These are phyloP conservation scores for Chelonus insularis DNA, from an alignment of 1,140 invertebrate genomes.

Conservation along the genomic window DNA sequence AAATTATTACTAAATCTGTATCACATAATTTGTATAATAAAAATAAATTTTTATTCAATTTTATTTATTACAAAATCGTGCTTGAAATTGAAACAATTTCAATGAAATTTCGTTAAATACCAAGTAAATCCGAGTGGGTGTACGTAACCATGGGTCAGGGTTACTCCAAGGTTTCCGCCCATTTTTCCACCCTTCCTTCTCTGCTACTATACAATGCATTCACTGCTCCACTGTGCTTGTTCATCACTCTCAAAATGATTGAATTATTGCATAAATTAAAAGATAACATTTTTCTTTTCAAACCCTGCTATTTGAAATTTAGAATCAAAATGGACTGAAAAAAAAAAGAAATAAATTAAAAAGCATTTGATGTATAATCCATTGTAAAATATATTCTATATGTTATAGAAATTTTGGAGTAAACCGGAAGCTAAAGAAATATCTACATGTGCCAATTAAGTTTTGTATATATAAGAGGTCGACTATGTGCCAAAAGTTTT, in stretches of 20 bases:
- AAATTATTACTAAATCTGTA: not conserved
- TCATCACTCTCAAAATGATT: constrained; percentile 8
- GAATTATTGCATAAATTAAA: too few relatives aligned
- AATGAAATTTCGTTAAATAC: constrained; percentile 14
- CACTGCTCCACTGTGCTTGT: constrained; percentile 8
- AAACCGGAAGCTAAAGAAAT: not conserved
- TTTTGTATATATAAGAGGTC: constrained; percentile 5
- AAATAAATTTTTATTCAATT: not conserved
- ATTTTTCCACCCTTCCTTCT: constrained; percentile 17
- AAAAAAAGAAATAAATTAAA: not conserved
- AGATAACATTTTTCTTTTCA: too few relatives aligned
- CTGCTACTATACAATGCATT: constrained; percentile 7
- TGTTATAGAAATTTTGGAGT: not conserved
- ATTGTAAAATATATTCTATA: too few relatives aligned
- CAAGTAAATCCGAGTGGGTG: not conserved
- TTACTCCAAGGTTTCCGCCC: constrained; percentile 27
- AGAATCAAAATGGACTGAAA: too few relatives aligned
- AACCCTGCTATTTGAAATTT: too few relatives aligned
- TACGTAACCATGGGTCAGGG: constrained; percentile 25
- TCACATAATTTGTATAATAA: not conserved
- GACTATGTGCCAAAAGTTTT: constrained; percentile 23
- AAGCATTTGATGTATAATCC: not conserved
- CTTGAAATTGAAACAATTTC: not conserved
- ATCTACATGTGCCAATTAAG: not conserved
- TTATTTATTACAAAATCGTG: not conserved